phyloP scores from a whole-genome alignment of 2,113 vertebrate species.

The Panthera uncia region DNA sequence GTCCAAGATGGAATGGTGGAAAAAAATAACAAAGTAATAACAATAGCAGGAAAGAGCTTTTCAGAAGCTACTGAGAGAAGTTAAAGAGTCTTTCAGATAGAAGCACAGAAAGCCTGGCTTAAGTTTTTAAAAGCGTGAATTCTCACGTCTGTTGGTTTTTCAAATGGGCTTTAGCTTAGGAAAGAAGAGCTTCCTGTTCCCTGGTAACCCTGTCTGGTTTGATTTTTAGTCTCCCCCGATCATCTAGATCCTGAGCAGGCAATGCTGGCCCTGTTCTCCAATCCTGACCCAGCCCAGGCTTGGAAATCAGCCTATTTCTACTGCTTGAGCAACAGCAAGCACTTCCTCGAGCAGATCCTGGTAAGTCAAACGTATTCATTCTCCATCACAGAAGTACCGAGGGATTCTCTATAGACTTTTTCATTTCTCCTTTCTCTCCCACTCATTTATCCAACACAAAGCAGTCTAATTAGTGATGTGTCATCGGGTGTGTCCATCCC shows the following conservation, averaged over 20 bases:
- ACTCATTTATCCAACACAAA: background rate
- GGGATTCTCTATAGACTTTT: background rate
- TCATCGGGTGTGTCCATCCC: background rate
- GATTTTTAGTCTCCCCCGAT: conserved; percentile 75
- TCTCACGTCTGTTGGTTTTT: background rate
- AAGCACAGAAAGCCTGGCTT: background rate
- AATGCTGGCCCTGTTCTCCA: conserved; percentile 89
- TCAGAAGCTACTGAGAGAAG: background rate
- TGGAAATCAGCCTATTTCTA: conserved; percentile 96
- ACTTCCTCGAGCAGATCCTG: conserved; percentile 97
- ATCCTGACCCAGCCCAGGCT: conserved; percentile 84
- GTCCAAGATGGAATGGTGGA: background rate
- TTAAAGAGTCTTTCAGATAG: background rate
- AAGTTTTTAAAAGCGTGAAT: background rate
- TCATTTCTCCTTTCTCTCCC: background rate
- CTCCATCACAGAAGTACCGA: background rate
- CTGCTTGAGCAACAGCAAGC: conserved; percentile 93
- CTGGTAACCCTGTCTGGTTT: conserved; percentile 27
- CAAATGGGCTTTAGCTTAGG: background rate
- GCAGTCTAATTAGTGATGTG: background rate
- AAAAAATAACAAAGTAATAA: background rate
- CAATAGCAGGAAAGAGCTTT: conserved; percentile 12
- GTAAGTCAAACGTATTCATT: conserved; percentile 79
- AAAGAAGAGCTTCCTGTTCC: background rate
- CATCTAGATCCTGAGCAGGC: conserved; percentile 82